Percentiles rank a stretch among this genome's conserved stretches.
These are phyloP conservation scores for Brenthis ino DNA, from an alignment of 2,888 invertebrate species.

Conservation along the genomic window DNA sequence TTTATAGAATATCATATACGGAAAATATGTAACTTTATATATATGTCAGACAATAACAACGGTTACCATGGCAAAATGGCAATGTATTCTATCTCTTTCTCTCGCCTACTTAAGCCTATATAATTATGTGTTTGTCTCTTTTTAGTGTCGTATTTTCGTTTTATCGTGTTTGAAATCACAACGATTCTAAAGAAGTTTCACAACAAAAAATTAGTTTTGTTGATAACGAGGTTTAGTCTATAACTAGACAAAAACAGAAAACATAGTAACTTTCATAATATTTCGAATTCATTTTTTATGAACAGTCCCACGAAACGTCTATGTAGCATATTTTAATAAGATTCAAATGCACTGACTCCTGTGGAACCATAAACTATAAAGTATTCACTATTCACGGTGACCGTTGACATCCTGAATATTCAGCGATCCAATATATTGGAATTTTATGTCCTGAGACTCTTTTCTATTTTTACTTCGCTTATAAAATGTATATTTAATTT, in stretches of 20 bases:
- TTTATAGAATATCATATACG: no score
- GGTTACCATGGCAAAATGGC: no score
- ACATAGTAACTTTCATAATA: neutral
- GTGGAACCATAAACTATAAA: slow-evolving; percentile 20
- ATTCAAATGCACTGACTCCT: neutral
- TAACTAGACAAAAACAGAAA: neutral
- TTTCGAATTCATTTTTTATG: no score
- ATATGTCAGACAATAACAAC: no score
- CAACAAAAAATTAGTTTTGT: neutral
- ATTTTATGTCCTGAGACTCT: slow-evolving; percentile 12
- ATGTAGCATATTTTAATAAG: neutral
- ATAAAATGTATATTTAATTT: neutral
- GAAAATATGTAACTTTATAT: no score
- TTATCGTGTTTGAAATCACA: no score
- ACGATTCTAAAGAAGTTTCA: no score
- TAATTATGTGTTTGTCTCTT: no score
- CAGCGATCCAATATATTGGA: slow-evolving; percentile 26
- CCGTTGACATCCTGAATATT: slow-evolving; percentile 33
- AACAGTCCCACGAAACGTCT: no score
- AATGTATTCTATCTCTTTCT: no score
- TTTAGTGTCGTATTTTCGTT: no score
- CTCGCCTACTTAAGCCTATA: no score
- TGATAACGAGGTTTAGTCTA: neutral
- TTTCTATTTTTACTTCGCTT: slow-evolving; percentile 9
- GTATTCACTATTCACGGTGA: slow-evolving; percentile 28